phyloP scores from a whole-genome alignment of 2,113 vertebrate species.

The Lonchura striata region DNA sequence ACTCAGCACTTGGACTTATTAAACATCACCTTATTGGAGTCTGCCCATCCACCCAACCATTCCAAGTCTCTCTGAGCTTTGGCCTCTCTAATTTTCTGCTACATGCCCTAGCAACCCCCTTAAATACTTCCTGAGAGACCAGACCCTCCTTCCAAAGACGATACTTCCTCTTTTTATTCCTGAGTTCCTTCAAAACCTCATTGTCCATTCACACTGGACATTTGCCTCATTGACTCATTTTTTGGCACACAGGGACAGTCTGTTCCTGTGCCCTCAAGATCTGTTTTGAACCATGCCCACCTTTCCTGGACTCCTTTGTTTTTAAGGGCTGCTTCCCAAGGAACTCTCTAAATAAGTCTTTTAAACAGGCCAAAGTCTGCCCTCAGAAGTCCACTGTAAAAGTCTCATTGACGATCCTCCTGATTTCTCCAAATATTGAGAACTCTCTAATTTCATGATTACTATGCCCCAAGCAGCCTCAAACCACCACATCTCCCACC shows the following conservation, averaged over 20 bases:
- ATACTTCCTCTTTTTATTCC: neutral
- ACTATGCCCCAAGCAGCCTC: rapidly evolving
- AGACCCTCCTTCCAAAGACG: neutral
- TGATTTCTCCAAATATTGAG: neutral
- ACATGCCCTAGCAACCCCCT: neutral
- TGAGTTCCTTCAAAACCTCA: neutral
- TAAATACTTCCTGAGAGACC: neutral
- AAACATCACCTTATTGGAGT: no score
- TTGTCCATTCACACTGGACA: neutral
- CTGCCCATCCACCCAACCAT: no score
- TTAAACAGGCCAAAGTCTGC: neutral
- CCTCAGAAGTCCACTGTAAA: neutral
- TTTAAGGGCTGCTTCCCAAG: neutral
- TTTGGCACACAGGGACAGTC: neutral
- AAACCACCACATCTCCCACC: neutral
- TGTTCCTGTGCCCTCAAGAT: neutral
- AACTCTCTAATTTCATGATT: neutral
- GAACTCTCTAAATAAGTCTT: neutral
- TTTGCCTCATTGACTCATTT: neutral
- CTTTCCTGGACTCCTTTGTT: neutral
- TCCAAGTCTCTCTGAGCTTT: neutral
- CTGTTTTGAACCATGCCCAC: neutral
- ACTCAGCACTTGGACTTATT: no score
- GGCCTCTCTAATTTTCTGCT: neutral
- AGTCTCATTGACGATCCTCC: neutral